Evolutionary conservation across 2,888 invertebrate genomes (phyloP), one percentile per base, ranked within the genome.

Genomic region (Oxyteleia sp.): DNA sequence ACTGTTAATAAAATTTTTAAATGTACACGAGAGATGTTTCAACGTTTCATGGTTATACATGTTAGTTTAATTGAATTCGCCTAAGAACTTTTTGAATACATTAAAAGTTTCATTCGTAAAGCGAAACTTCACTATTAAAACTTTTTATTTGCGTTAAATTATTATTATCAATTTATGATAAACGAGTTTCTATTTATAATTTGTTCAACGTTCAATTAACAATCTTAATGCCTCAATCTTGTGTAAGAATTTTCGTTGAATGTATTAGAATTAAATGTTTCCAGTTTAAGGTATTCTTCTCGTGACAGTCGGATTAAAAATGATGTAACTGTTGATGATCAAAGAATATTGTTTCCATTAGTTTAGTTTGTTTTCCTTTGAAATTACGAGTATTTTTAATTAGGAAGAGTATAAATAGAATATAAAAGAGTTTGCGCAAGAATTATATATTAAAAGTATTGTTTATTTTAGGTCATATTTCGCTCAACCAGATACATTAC

Each of bases 401-500:
- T n/a, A n/a, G n/a, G n/a, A n/a, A n/a, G n/a, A n/a, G 16, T 18
- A 68, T 55, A 49, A 26, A 49, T 59, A 59, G 23, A 26, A 10
- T 49, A 71, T 26, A 20, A 23, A 49, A 35, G 4, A 10, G 18
- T 47, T 47, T 1, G 3, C 11, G 2, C n/a, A 2, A 38, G n/a
- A 38, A n/a, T 38, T 1, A 38, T n/a, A 4, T n/a, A n/a, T 38
- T 3, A 38, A 3, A 4, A 51, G 32, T 15, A 49, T 32, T 10
- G 41, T 7, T 51, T 11, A 26, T 63, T 53, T 53, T 61, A n/a
- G n/a, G n/a, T 53, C 20, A 4, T 2, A 20, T 15, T 64, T 64
- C 18, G 51, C 71, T 82, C 82, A 76, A 59, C 71, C 71, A 76
- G 63, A 16, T 75, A 45, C 26, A 69, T 74, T 72, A 76, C 43